Conservation (phyloP, 2,113 vertebrate species). For the Rhineura floridana region DNA sequence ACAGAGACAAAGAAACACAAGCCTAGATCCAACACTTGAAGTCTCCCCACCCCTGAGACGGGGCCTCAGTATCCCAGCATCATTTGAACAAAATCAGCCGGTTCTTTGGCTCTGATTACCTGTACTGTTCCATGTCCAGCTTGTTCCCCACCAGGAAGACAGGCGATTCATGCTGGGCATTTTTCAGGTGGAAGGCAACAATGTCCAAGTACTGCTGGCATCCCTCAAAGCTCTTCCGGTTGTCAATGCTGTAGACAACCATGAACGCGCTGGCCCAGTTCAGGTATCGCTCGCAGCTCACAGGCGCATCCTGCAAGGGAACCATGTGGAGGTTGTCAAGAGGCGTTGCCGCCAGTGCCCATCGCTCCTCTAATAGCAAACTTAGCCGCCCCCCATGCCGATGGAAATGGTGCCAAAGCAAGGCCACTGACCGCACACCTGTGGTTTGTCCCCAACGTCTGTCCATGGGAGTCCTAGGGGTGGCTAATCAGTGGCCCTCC, state of each 20-base stretch:
- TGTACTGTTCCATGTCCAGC: conserved; percentile 92
- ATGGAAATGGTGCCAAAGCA: background rate
- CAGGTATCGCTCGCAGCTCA: conserved; percentile 88
- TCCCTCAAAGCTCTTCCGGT: conserved; percentile 82
- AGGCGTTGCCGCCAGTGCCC: conserved; percentile 1
- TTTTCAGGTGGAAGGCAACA: conserved; percentile 73
- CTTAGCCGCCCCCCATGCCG: too few relatives aligned
- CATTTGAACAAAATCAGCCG: too few relatives aligned
- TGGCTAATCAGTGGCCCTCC: too few relatives aligned
- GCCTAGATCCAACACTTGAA: too few relatives aligned
- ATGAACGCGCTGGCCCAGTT: conserved; percentile 87
- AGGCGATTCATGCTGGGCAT: conserved; percentile 73
- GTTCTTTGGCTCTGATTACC: conserved; percentile 69
- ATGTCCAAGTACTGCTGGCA: conserved; percentile 84
- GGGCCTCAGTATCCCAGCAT: too few relatives aligned
- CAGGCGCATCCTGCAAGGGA: conserved; percentile 78
- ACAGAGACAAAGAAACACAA: too few relatives aligned
- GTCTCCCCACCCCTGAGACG: too few relatives aligned
- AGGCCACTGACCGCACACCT: too few relatives aligned
- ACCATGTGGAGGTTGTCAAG: background rate
- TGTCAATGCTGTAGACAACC: conserved; percentile 88
- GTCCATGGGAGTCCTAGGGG: too few relatives aligned
- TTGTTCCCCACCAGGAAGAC: conserved; percentile 90
- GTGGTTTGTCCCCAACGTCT: too few relatives aligned
- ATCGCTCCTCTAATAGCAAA: background rate